Evolutionary conservation across 2,797 vertebrate genomes (phyloP).

Genomic region (Momotus momota): DNA sequence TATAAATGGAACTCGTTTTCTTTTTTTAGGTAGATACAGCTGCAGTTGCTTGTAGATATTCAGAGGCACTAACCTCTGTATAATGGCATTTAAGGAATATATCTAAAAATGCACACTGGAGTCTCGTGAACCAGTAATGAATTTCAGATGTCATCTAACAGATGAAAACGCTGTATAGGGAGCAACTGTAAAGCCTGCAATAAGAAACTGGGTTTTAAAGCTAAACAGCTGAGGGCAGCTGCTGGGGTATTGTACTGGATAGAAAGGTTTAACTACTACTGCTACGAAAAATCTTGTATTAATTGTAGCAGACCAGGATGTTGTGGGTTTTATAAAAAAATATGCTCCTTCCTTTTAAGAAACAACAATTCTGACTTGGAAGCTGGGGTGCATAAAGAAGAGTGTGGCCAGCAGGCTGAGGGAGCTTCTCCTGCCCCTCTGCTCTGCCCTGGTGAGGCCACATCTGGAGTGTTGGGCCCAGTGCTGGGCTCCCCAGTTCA

Average conservation of each 20-base stretch:
- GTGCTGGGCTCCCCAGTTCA: too few relatives aligned
- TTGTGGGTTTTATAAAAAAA: too few relatives aligned
- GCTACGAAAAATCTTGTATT: not conserved
- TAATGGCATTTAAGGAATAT: conserved; percentile 3
- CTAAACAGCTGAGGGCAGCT: conserved; percentile 61
- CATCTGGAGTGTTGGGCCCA: too few relatives aligned
- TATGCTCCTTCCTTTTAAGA: not conserved
- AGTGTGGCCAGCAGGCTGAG: too few relatives aligned
- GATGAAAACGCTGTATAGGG: not conserved
- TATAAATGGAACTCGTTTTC: conserved; percentile 48
- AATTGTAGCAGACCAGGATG: not conserved
- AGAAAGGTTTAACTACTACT: not conserved
- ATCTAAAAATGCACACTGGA: conserved; percentile 31
- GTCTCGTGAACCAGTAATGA: not conserved
- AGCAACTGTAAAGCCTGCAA: conserved; percentile 17
- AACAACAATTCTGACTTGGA: not conserved
- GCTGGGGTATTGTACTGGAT: not conserved
- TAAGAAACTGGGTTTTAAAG: not conserved
- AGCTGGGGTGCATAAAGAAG: too few relatives aligned
- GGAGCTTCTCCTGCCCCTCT: too few relatives aligned
- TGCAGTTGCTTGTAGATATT: conserved; percentile 57
- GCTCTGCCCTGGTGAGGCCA: too few relatives aligned
- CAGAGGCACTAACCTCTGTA: conserved; percentile 58
- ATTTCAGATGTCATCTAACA: conserved; percentile 30
- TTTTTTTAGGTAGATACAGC: conserved; percentile 69